These are phyloP conservation scores for Orestias chungarensis DNA, from an alignment of 2,797 vertebrate genomes.

Conservation along the genomic window DNA sequence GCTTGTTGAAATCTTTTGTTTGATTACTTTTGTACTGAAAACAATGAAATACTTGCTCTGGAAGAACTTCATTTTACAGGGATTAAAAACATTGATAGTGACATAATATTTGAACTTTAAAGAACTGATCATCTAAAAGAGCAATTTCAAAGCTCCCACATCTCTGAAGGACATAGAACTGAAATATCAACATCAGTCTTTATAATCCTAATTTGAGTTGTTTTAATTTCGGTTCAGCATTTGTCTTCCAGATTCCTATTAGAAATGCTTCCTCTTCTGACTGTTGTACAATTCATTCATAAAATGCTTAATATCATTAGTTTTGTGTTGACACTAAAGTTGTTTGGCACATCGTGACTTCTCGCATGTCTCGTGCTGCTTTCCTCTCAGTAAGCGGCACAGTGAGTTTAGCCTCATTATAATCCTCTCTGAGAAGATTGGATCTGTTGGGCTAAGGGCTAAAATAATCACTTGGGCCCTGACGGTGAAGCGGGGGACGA, in stretches of 20 bases:
- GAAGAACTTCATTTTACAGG: neutral
- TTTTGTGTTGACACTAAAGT: neutral
- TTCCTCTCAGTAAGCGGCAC: constrained; percentile 23
- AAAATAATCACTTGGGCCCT: constrained; percentile 51
- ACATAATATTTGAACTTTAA: neutral
- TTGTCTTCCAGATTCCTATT: neutral
- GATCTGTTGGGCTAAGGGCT: constrained; percentile 39
- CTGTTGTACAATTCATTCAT: neutral
- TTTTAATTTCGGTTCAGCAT: neutral
- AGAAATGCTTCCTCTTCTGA: too few species aligned
- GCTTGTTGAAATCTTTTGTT: neutral
- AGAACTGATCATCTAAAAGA: neutral
- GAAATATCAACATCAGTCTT: neutral
- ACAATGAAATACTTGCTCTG: neutral
- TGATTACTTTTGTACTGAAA: neutral
- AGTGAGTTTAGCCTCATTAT: constrained; percentile 39
- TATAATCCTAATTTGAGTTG: neutral
- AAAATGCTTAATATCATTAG: neutral
- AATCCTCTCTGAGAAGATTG: constrained; percentile 70
- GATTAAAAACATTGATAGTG: neutral
- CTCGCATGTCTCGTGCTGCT: constrained; percentile 41
- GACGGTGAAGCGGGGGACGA: constrained; percentile 40
- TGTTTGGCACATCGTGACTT: constrained; percentile 22
- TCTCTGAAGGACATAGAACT: neutral
- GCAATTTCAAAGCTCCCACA: neutral